These are phyloP conservation scores for Protobothrops flavoviridis DNA, from an alignment of 2,113 vertebrate genomes.

Conservation along the genomic window DNA sequence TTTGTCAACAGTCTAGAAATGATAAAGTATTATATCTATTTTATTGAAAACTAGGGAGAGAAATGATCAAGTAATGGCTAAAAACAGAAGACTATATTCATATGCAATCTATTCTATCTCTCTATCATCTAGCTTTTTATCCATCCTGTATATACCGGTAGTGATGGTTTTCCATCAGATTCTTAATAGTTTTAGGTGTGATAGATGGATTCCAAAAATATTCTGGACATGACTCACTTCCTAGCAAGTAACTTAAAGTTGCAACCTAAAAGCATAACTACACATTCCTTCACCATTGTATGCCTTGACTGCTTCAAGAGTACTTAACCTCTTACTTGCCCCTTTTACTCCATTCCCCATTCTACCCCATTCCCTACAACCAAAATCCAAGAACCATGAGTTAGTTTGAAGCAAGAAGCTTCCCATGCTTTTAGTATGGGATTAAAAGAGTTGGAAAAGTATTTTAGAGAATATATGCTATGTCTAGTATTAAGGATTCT, in stretches of 20 bases:
- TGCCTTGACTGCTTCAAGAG: neutral
- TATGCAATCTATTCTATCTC: neutral
- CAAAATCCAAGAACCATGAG: neutral
- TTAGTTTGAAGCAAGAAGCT: neutral
- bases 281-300: neutral
- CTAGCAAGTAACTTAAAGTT: neutral
- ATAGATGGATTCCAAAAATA: constrained; percentile 1
- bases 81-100: neutral
- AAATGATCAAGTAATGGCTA: neutral
- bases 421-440: neutral
- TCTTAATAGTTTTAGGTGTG: neutral
- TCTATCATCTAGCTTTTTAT: neutral
- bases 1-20: neutral
- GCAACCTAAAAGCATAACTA: neutral
- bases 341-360: neutral
- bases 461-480: neutral
- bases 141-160: neutral
- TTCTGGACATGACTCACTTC: neutral
- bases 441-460: neutral
- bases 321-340: neutral
- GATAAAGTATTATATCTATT: neutral
- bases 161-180: constrained; percentile 27
- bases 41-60: constrained; percentile 1
- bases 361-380: neutral
- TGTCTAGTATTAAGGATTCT: neutral